A percentile compares a stretch with the other conserved stretches of the same genome.
phyloP scores from a whole-genome alignment of 2,113 vertebrate species.

The Nettapus auritus region DNA sequence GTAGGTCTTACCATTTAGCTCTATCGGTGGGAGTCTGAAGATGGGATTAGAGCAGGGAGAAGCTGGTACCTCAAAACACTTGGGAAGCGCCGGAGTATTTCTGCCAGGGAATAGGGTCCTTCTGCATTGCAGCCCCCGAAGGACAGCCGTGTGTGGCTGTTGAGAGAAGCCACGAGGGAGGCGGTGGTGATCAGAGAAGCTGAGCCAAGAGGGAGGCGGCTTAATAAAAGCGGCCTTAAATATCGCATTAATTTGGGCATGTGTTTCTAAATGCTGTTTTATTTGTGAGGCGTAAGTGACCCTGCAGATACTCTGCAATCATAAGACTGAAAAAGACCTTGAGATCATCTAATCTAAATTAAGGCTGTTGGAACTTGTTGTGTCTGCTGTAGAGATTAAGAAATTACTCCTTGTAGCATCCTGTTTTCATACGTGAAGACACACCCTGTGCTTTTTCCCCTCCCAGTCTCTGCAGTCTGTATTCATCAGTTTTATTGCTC shows the following conservation, averaged over 20 bases:
- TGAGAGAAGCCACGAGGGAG: neutral
- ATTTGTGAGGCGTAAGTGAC: neutral
- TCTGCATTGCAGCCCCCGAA: neutral
- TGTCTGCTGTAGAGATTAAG: conserved; percentile 49
- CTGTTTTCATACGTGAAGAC: conserved; percentile 42
- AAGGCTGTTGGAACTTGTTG: conserved; percentile 24
- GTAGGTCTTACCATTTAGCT: neutral
- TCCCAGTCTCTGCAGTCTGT: neutral
- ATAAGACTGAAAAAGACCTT: conserved; percentile 8
- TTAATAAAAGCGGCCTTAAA: neutral
- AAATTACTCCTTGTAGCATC: conserved; percentile 60
- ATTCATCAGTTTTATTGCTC: neutral
- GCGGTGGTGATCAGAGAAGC: neutral
- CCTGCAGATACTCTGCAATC: neutral
- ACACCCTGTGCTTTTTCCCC: conserved; percentile 18
- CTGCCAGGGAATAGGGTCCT: neutral
- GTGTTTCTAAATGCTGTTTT: neutral
- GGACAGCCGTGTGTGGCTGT: neutral
- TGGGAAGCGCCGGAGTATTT: accelerated
- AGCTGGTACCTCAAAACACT: neutral
- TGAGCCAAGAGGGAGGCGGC: neutral
- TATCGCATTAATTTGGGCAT: neutral
- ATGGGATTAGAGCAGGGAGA: neutral
- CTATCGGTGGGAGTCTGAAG: accelerated
- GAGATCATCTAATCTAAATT: conserved; percentile 56